Base-by-base conservation (phyloP, 1,140 invertebrate species). In the Drosophila kohkoa region DNA sequence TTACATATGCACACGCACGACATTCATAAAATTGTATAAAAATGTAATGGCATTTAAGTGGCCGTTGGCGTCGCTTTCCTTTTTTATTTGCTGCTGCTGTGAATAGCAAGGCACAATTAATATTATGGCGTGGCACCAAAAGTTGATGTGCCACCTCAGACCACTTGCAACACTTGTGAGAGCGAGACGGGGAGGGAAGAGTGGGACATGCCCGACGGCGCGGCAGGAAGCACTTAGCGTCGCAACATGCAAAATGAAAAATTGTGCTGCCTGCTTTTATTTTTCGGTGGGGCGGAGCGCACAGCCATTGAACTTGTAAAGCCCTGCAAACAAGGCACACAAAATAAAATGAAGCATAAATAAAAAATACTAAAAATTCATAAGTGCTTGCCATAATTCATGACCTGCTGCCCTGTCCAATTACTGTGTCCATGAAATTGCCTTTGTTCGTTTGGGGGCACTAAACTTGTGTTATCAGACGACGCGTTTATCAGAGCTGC, bases 31-130 rank as follows among this genome's bases (percentile, higher is more conserved):
- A 75, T 81, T 89, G 60, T 75, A 89, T 73, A 85, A 89, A 88
- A 89, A 73, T 89, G 76, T 87, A 88, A 88, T 88, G 85, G 85
- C 81, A 90, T 89, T 88, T 88, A 88, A 88, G 85, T 88, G 85
- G 85, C 85, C 78, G 55, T 54, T 70, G 79, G 82, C 82, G 41
- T 69, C 67, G 64, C 20, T 46, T 41, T 43, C 41, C 20, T 41
- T 32, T 58, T 52, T 62, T 65, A 67, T 82, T 59, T 75, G 77
- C 62, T 60, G 49, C 51, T 62, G 58, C 38, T n/a, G n/a, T n/a
- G 46, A 49, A 59, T 57, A 74, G 74, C 75, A 67, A 72, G 62
- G 70, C 85, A 71, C 85, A 88, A 88, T 88, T 88, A 88, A 88
- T 88, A 90, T 88, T 88, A 88, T 88, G 82, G 85, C 85, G 78